A percentile compares a stretch with the other conserved stretches of the same genome.
phyloP scores from a whole-genome alignment of 2,797 vertebrate species.

The Sebastes itinus region DNA sequence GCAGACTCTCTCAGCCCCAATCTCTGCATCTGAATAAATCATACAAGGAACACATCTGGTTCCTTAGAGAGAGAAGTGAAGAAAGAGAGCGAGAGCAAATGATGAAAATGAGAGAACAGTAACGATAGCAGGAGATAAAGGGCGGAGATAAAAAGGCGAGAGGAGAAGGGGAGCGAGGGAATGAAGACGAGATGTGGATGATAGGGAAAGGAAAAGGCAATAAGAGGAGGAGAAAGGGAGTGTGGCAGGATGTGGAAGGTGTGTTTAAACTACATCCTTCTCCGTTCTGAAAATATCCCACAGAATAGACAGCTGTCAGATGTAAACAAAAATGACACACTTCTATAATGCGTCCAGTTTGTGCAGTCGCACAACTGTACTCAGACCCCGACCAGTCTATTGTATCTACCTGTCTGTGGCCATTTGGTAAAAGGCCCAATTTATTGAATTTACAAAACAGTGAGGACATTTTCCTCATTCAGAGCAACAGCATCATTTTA shows the following conservation, averaged over 20 bases:
- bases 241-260: background rate
- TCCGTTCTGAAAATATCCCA: no score
- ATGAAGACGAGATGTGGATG: slow-evolving; percentile 20
- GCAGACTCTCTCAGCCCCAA: slow-evolving; percentile 44
- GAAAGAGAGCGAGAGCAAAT: slow-evolving; percentile 7
- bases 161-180: slow-evolving; percentile 9
- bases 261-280: background rate
- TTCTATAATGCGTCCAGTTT: no score
- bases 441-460: no score
- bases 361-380: no score
- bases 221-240: background rate
- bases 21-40: slow-evolving; percentile 69
- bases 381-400: no score
- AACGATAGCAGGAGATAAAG: slow-evolving; percentile 40
- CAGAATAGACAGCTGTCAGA: no score
- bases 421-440: no score
- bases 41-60: slow-evolving; percentile 62
- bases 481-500: no score
- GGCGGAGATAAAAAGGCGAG: slow-evolving; percentile 27
- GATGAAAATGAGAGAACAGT: slow-evolving; percentile 29
- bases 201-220: slow-evolving; percentile 18
- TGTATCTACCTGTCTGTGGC: no score
- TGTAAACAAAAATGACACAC: no score
- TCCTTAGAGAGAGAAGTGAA: slow-evolving; percentile 50
- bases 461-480: no score